These are phyloP conservation scores for Oxycera nigricornis DNA, from an alignment of 2,888 invertebrate genomes.

Conservation along the genomic window DNA sequence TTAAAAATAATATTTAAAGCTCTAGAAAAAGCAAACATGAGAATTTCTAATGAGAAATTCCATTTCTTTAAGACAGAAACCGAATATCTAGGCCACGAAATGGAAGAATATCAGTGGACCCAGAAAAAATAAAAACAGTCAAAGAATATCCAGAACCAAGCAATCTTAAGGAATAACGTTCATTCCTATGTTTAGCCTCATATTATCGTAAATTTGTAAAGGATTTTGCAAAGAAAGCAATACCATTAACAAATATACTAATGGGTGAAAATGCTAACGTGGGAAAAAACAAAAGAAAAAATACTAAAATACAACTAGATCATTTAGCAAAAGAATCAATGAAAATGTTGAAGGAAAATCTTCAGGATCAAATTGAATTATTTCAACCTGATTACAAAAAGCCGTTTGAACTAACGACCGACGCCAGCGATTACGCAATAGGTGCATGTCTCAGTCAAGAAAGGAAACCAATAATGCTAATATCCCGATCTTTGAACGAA, in stretches of 20 bases:
- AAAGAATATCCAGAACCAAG: conserved; percentile 45
- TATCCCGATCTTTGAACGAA: conserved; percentile 52
- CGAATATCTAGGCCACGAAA: conserved; percentile 43
- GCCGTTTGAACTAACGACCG: conserved; percentile 53
- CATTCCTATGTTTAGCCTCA: conserved; percentile 45
- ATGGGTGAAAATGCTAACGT: conserved; percentile 44
- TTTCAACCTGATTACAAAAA: conserved; percentile 53
- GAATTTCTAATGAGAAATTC: conserved; percentile 49
- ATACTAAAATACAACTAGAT: conserved; percentile 45
- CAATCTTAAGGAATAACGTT: conserved; percentile 47
- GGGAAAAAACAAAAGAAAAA: conserved; percentile 46
- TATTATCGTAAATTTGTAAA: conserved; percentile 42
- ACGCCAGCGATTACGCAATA: conserved; percentile 52
- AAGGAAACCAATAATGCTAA: conserved; percentile 51
- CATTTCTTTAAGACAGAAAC: conserved; percentile 17
- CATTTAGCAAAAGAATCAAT: conserved; percentile 39
- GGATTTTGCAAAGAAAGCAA: conserved; percentile 45
- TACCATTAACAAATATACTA: conserved; percentile 35
- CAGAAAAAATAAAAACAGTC: conserved; percentile 46
- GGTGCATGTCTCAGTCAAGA: conserved; percentile 53
- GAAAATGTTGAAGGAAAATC: conserved; percentile 8
- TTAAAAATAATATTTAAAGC: conserved; percentile 39
- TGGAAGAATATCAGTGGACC: conserved; percentile 22
- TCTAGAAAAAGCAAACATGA: conserved; percentile 46
- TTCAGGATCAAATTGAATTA: conserved; percentile 7